Percentiles rank a stretch among this genome's conserved stretches.
These are phyloP conservation scores for Taxidea taxus DNA, from an alignment of 2,113 vertebrate genomes.

Conservation along the genomic window DNA sequence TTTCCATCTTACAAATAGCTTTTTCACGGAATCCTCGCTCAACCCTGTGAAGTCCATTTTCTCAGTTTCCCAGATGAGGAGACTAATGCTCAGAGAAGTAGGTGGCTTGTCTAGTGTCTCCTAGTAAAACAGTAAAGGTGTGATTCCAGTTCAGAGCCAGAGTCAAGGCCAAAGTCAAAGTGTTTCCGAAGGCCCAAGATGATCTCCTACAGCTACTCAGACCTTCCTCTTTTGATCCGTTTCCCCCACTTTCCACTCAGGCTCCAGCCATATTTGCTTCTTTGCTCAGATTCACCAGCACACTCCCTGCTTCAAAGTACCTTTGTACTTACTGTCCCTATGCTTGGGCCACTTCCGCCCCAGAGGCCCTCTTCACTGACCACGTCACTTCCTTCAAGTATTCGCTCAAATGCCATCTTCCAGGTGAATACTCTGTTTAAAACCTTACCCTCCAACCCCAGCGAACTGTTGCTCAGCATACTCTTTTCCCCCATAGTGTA, in stretches of 20 bases:
- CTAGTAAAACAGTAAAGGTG: neutral
- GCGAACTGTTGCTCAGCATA: neutral
- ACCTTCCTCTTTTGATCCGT: neutral
- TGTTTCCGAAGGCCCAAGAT: neutral
- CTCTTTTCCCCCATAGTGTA: neutral
- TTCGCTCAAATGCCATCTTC: neutral
- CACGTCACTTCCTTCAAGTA: neutral
- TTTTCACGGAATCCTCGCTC: neutral
- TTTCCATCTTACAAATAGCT: neutral
- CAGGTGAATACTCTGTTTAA: neutral
- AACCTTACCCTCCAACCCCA: neutral
- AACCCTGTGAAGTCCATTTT: conserved; percentile 13
- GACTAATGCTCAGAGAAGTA: neutral
- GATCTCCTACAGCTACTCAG: neutral
- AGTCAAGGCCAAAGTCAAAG: neutral
- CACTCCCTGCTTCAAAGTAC: neutral
- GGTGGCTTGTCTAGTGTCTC: neutral
- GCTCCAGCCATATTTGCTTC: neutral
- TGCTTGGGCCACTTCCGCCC: neutral
- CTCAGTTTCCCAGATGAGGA: neutral
- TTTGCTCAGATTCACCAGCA: neutral
- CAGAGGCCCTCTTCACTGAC: neutral
- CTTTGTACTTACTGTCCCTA: neutral
- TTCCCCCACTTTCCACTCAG: neutral
- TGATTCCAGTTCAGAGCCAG: neutral